phyloP scores from a whole-genome alignment of 1,140 invertebrate species.

The Nylanderia fulva region DNA sequence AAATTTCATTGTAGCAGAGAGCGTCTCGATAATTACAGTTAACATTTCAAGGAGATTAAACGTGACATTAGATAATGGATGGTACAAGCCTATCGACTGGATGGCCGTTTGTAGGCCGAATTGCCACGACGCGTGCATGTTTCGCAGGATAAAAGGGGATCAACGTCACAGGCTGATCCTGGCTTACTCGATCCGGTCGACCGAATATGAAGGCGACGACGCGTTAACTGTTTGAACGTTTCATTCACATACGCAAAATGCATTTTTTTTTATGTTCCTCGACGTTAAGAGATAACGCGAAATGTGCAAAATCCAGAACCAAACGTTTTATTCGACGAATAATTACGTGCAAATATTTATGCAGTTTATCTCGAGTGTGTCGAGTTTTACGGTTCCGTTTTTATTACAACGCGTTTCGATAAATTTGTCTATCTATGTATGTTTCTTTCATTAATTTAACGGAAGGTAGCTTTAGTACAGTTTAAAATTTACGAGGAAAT shows the following conservation, averaged over 20 bases:
- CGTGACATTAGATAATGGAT: slow-evolving; percentile 55
- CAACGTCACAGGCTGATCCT: slow-evolving; percentile 33
- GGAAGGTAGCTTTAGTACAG: not conserved
- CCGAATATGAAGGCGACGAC: slow-evolving; percentile 35
- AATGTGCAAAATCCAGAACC: not conserved
- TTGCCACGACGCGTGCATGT: slow-evolving; percentile 40
- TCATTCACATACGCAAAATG: not conserved
- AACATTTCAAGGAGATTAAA: slow-evolving; percentile 56
- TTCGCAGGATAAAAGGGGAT: slow-evolving; percentile 33
- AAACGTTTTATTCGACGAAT: not conserved
- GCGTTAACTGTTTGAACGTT: slow-evolving; percentile 32
- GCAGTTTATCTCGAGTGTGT: not conserved
- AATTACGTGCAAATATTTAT: not conserved
- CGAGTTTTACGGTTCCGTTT: not conserved
- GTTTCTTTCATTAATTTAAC: not conserved
- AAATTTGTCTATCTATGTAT: not conserved
- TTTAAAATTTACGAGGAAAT: not conserved
- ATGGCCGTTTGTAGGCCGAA: not conserved
- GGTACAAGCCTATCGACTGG: slow-evolving; percentile 43
- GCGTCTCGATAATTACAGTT: slow-evolving; percentile 28
- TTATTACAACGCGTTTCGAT: not conserved
- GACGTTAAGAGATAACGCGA: not conserved
- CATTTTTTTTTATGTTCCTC: not conserved
- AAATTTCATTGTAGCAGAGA: not conserved
- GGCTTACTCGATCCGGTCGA: slow-evolving; percentile 30